Conservation (phyloP, 2,113 vertebrate genomes). For the Regulus satrapa region DNA sequence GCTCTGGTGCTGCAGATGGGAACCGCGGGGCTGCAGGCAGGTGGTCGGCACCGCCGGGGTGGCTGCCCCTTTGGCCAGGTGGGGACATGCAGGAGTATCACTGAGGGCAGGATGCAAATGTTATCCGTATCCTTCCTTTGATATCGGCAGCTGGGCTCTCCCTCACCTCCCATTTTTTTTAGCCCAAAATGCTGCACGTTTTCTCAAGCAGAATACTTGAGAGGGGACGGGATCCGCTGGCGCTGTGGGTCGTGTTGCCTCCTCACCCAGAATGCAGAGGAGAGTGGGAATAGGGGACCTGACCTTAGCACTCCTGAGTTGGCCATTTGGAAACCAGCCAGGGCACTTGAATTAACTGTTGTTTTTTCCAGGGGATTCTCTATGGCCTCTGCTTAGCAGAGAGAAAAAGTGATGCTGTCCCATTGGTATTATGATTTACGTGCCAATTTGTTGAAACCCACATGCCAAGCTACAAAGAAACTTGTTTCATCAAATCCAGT, state of each 20-base stretch:
- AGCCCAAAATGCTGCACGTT: not conserved
- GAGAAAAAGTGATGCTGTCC: not conserved
- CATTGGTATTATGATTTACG: not conserved
- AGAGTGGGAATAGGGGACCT: not conserved
- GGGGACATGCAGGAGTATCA: not conserved
- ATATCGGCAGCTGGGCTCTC: rapidly evolving
- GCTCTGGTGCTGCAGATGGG: not conserved
- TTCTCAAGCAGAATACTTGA: not conserved
- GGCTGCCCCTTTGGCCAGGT: not conserved
- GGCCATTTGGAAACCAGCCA: not conserved
- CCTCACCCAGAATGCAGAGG: not conserved
- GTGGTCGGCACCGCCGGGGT: rapidly evolving
- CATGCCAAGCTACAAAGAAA: not conserved
- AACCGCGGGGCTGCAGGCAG: not conserved
- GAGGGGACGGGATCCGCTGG: rapidly evolving
- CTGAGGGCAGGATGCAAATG: not conserved
- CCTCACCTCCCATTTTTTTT: rapidly evolving
- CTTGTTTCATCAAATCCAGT: not conserved
- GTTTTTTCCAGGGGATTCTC: not conserved
- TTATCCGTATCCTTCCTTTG: not conserved
- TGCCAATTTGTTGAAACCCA: not conserved
- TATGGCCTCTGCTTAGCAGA: not conserved
- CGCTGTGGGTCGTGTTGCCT: rapidly evolving
- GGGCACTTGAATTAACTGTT: not conserved
- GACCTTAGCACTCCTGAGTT: not conserved